Evolutionary conservation across 2,113 vertebrate species (phyloP).

Genomic region (Gymnocephalus cernua): DNA sequence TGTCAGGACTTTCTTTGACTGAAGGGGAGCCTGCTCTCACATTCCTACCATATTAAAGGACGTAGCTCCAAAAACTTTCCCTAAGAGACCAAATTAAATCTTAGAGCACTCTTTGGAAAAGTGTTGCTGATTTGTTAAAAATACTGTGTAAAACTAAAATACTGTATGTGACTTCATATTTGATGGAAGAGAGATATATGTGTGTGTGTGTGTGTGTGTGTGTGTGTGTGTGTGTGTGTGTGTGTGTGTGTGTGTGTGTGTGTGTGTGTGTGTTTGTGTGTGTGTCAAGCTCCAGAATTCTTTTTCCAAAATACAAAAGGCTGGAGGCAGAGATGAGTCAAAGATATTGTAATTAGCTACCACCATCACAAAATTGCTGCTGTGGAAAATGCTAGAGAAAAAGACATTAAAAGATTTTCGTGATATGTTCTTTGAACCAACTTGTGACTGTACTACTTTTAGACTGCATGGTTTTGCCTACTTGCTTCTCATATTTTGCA

Average conservation of each 20-base stretch:
- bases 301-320: constrained; percentile 54
- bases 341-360: constrained; percentile 64
- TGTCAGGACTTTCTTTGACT: neutral
- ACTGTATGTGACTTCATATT: constrained; percentile 22
- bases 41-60: neutral
- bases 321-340: constrained; percentile 51
- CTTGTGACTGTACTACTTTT: constrained; percentile 23
- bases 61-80: constrained; percentile 2
- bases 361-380: constrained; percentile 47
- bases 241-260: constrained; percentile 42
- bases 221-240: constrained; percentile 36
- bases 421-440: constrained; percentile 33
- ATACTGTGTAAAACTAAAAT: constrained; percentile 2
- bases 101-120: neutral
- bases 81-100: constrained; percentile 2
- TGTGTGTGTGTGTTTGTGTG: constrained; percentile 38
- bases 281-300: constrained; percentile 35
- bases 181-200: constrained; percentile 30
- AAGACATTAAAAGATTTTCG: constrained; percentile 26
- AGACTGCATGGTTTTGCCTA: constrained; percentile 5
- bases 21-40: neutral
- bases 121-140: neutral
- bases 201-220: constrained; percentile 51
- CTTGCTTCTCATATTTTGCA: neutral
- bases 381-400: constrained; percentile 33